These are phyloP conservation scores for Magallana angulata DNA, from an alignment of 1,140 invertebrate genomes.

Conservation along the genomic window DNA sequence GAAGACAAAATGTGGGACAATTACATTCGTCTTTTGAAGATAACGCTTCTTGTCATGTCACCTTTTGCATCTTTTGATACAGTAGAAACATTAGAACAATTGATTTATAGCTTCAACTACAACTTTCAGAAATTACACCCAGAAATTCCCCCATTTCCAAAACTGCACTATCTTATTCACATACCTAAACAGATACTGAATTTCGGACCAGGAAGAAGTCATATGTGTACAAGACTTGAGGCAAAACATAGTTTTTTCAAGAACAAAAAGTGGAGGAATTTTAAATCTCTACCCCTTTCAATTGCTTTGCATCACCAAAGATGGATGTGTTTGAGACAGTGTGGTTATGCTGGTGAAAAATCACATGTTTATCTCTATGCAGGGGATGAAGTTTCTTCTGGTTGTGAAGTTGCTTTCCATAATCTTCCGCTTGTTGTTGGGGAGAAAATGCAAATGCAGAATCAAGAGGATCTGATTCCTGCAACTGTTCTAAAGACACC, in stretches of 20 bases:
- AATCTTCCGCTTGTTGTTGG: neutral
- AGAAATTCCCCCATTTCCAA: conserved; percentile 4
- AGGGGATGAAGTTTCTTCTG: neutral
- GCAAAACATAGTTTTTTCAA: conserved; percentile 38
- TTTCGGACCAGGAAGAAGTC: conserved; percentile 42
- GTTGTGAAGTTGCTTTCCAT: neutral
- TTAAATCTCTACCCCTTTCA: conserved; percentile 25
- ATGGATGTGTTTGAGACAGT: conserved; percentile 46
- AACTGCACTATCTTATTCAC: conserved; percentile 37
- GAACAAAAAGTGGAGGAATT: conserved; percentile 44
- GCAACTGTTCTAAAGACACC: neutral
- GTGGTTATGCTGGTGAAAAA: neutral
- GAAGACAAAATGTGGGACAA: conserved; percentile 21
- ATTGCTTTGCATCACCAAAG: conserved; percentile 35
- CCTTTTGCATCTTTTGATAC: conserved; percentile 34
- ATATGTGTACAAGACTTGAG: conserved; percentile 12
- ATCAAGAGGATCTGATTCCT: neutral
- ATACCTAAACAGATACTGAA: conserved; percentile 24
- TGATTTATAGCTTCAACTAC: conserved; percentile 15
- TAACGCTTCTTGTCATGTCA: conserved; percentile 38
- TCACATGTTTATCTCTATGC: conserved; percentile 31
- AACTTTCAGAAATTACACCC: conserved; percentile 27
- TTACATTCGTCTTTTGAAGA: conserved; percentile 19
- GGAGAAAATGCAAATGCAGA: neutral
- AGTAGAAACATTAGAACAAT: conserved; percentile 4